Evolutionary conservation across 2,113 vertebrate species (phyloP), one percentile per base, ranked within the genome.

Genomic region (Sebastes fasciatus): DNA sequence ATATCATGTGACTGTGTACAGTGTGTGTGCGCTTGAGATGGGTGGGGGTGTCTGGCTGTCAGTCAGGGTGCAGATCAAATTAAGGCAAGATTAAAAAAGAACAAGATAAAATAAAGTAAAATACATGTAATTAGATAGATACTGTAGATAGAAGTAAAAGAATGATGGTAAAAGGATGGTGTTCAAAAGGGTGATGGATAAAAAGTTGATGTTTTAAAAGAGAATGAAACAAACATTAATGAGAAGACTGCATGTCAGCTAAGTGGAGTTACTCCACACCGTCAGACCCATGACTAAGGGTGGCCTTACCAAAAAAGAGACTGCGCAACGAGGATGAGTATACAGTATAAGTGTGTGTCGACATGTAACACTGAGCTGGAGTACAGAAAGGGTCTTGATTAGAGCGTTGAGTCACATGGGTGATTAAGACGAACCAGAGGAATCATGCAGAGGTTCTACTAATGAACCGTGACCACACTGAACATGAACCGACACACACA

Each of bases 401-500:
- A 90, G 87, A 67, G 66, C 49, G 42, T 75, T 2, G 62, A 88
- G 70, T 89, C 81, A 88, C 86, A 81, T 61, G 85, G 81, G 77
- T 90, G 90, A 93, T 91, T 91, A 93, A 82, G 80, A 82, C n/a
- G 72, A 91, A 88, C 79, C 84, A 88, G 74, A 68, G 57, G 83
- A 90, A 81, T 90, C 86, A 84, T 75, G 83, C 90, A 74, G 83
- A 66, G 87, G 84, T 83, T 88, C 57, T 78, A 84, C 89, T 91
- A 93, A 94, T 92, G 91, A 91, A 91, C 88, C 86, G 65, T 77
- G 79, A 90, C 81, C 62, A 87, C 77, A 54, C 68, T 69, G 83
- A 83, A 83, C 67, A 86, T 63, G 64, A 76, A 72, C 76, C 6
- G 5, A 57, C 42, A 42, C 58, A 45, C 60, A 55, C 66, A 58